These are phyloP conservation scores for Amblyjoppa proteus DNA, from an alignment of 2,888 invertebrate species.

Conservation along the genomic window DNA sequence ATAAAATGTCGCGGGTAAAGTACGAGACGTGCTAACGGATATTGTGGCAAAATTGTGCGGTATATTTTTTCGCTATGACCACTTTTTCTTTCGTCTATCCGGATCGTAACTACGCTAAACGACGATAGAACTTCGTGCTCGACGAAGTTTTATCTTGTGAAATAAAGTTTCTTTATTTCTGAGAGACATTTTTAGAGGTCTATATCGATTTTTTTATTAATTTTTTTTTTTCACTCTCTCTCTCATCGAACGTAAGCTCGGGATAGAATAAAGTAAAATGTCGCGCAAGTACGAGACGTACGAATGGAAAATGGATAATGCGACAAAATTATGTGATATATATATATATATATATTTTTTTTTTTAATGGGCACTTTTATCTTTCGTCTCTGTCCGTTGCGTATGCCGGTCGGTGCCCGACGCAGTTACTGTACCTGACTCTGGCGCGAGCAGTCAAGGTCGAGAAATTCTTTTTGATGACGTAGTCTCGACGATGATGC, in stretches of 20 bases:
- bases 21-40: too few species aligned
- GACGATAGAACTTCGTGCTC: neutral
- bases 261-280: too few species aligned
- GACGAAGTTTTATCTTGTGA: neutral
- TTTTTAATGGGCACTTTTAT: neutral
- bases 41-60: too few species aligned
- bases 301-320: too few species aligned
- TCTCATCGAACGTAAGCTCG: neutral
- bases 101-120: neutral
- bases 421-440: neutral
- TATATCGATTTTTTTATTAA: neutral
- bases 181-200: neutral
- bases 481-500: conserved; percentile 34
- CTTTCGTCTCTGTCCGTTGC: neutral
- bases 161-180: neutral
- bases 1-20: too few species aligned
- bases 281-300: too few species aligned
- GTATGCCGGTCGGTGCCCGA: conserved; percentile 28
- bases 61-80: neutral
- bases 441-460: conserved; percentile 10
- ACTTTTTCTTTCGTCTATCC: neutral
- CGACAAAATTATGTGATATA: too few species aligned
- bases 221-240: neutral
- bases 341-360: too few species aligned
- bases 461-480: conserved; percentile 45